Percentiles rank a stretch among this genome's conserved stretches.
Evolutionary conservation across 1,140 invertebrate genomes (phyloP).

Genomic region (Dysdera silvatica): DNA sequence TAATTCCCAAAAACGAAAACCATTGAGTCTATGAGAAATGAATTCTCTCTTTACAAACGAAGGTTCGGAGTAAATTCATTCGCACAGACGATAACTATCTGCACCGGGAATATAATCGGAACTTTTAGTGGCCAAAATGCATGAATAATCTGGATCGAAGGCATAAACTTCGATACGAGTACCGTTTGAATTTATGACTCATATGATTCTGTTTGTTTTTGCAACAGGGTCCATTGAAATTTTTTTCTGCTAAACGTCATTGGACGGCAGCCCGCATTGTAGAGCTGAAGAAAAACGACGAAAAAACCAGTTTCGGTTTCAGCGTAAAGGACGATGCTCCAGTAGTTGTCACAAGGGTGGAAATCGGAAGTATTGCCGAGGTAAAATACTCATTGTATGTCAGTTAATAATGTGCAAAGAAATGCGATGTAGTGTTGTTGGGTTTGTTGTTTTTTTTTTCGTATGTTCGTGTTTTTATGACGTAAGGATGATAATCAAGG

Average conservation of each 20-base stretch:
- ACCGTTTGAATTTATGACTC: too few relatives aligned
- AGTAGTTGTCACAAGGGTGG: constrained; percentile 79
- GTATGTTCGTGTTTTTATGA: neutral
- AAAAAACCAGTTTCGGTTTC: constrained; percentile 77
- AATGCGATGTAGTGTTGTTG: neutral
- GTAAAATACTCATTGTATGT: constrained; percentile 49
- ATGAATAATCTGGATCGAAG: too few relatives aligned
- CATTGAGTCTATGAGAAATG: too few relatives aligned
- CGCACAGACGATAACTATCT: too few relatives aligned
- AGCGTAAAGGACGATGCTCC: constrained; percentile 85
- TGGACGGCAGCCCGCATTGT: constrained; percentile 81
- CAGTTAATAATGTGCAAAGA: neutral
- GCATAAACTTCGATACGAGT: too few relatives aligned
- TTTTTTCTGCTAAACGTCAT: constrained; percentile 86
- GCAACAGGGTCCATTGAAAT: constrained; percentile 77
- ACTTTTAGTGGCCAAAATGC: too few relatives aligned
- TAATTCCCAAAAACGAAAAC: too few relatives aligned
- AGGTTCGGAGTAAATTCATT: too few relatives aligned
- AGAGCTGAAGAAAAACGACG: constrained; percentile 54
- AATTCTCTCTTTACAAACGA: too few relatives aligned
- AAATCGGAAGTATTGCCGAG: constrained; percentile 80
- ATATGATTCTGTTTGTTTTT: constrained; percentile 19
- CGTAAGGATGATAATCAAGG: neutral
- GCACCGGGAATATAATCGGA: too few relatives aligned
- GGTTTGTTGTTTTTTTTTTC: neutral